These are phyloP conservation scores for Drosophila gunungcola DNA, from an alignment of 1,140 invertebrate species.

Conservation along the genomic window DNA sequence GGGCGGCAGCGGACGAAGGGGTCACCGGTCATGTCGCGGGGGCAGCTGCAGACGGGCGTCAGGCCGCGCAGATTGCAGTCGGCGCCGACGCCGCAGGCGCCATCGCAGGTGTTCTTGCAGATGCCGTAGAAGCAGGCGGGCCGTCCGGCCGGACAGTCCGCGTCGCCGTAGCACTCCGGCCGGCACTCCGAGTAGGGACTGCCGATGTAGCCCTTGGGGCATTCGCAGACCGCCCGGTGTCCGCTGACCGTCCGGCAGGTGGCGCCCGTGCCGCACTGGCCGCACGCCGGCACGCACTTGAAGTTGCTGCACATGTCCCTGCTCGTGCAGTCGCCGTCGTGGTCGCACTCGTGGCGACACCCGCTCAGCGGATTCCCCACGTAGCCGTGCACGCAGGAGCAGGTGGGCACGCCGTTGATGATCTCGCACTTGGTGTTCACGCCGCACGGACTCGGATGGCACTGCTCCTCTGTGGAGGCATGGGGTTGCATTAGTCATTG, in stretches of 20 bases:
- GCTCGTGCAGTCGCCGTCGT: conserved; percentile 89
- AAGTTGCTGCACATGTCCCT: conserved; percentile 90
- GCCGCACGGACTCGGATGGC: conserved; percentile 92
- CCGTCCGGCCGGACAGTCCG: conserved; percentile 90
- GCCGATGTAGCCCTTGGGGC: conserved; percentile 92
- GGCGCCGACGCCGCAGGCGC: conserved; percentile 92
- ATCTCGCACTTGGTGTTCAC: conserved; percentile 92
- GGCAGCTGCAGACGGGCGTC: conserved; percentile 94
- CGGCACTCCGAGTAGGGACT: conserved; percentile 90
- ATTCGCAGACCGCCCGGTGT: conserved; percentile 92
- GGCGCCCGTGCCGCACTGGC: conserved; percentile 91
- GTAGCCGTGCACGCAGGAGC: conserved; percentile 90
- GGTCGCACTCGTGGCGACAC: conserved; percentile 90
- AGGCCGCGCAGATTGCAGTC: conserved; percentile 88
- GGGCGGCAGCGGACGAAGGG: conserved; percentile 92
- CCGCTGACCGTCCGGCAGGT: conserved; percentile 90
- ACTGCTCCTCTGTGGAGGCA: conserved; percentile 88
- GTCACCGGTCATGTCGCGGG: conserved; percentile 94
- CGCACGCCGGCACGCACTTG: conserved; percentile 92
- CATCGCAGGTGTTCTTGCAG: conserved; percentile 92
- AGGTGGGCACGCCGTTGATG: conserved; percentile 90
- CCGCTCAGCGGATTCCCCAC: conserved; percentile 90
- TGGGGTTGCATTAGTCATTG: no score
- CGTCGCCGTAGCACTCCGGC: conserved; percentile 89
- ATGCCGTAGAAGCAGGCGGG: conserved; percentile 93